Conservation (phyloP, 2,888 invertebrate species). For the Euzetes globulus region DNA sequence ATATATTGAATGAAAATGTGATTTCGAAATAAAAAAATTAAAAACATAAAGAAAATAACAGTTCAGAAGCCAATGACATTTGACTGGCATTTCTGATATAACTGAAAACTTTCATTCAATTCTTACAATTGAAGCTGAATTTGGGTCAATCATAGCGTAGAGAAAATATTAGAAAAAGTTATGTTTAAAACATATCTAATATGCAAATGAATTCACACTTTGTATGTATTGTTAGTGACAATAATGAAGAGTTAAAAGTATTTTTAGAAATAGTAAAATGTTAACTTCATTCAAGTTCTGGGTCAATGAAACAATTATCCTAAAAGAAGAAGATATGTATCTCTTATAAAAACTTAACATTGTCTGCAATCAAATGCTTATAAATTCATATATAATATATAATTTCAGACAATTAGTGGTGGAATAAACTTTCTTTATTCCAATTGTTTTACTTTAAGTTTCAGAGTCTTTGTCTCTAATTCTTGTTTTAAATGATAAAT, state of each 20-base stretch:
- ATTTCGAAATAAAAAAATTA: background rate
- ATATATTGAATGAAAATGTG: background rate
- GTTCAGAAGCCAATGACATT: constrained; percentile 12
- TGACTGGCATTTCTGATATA: background rate
- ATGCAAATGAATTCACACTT: constrained; percentile 3
- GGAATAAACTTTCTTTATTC: background rate
- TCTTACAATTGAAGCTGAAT: background rate
- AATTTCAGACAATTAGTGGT: background rate
- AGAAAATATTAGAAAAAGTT: constrained; percentile 4
- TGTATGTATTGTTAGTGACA: background rate
- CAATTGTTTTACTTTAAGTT: background rate
- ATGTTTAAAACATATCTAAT: background rate
- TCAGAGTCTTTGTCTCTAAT: background rate
- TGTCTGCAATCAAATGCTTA: background rate
- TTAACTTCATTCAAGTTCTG: constrained; percentile 12
- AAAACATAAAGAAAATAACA: background rate
- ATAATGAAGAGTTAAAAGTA: constrained; percentile 17
- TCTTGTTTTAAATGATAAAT: background rate
- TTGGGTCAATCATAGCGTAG: background rate
- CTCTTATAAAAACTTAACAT: background rate
- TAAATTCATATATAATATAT: background rate
- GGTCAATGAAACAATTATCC: constrained; percentile 17
- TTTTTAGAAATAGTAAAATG: background rate
- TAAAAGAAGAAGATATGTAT: background rate
- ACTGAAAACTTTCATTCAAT: background rate